Evolutionary conservation across 30 jellyfish, hydroid and myxozoan species (phyloP).

Genomic region (Hydractinia symbiolongicarpus): DNA sequence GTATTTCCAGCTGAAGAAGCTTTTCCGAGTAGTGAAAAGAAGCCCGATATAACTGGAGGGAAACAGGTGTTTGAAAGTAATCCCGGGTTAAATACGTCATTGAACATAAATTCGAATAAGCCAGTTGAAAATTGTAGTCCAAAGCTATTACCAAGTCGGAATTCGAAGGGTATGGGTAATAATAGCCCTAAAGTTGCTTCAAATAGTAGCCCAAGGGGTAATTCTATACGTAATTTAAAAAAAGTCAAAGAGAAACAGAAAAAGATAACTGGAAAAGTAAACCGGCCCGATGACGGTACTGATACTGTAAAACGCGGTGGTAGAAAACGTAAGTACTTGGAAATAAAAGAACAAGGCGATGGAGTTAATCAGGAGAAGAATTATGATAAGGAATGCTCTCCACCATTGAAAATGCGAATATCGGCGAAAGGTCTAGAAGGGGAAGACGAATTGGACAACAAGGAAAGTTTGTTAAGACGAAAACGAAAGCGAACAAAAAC

Average conservation of each 20-base stretch:
- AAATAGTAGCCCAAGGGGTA: not conserved
- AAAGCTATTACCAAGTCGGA: not conserved
- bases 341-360: not conserved
- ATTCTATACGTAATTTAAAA: not conserved
- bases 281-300: too few relatives aligned
- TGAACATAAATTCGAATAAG: not conserved
- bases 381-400: too few relatives aligned
- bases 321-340: too few relatives aligned
- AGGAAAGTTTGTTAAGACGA: not conserved
- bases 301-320: too few relatives aligned
- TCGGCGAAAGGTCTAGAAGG: not conserved
- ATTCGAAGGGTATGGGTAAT: not conserved
- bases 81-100: not conserved
- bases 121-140: not conserved
- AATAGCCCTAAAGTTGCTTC: not conserved
- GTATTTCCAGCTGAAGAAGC: constrained; percentile 4
- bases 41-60: not conserved
- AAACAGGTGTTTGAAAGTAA: too few relatives aligned
- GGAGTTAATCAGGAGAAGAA: not conserved
- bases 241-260: not conserved
- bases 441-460: not conserved
- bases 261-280: not conserved
- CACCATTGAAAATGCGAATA: not conserved
- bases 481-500: not conserved
- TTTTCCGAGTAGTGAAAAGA: not conserved